Percentiles rank a stretch among this genome's conserved stretches.
These are phyloP conservation scores for Hypercompe scribonia DNA, from an alignment of 2,888 invertebrate genomes.

Conservation along the genomic window DNA sequence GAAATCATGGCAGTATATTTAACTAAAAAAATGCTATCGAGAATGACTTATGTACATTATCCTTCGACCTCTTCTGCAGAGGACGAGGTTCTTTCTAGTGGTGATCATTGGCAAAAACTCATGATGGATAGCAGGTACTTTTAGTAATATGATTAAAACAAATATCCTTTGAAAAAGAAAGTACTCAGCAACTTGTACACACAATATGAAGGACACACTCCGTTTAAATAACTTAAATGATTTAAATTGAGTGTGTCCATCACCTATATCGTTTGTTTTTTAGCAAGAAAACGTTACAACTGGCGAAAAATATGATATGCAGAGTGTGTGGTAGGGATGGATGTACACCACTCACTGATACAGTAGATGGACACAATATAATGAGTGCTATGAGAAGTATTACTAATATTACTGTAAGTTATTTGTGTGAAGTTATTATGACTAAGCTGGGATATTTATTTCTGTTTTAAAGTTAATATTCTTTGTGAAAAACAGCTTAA, in stretches of 20 bases:
- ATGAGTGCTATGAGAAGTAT: constrained; percentile 74
- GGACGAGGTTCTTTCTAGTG: constrained; percentile 56
- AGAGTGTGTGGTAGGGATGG: constrained; percentile 77
- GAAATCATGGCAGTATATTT: constrained; percentile 74
- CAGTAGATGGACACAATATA: constrained; percentile 73
- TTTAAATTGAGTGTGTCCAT: background rate
- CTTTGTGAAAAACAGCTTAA: background rate
- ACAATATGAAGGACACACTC: too few species aligned
- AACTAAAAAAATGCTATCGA: constrained; percentile 76
- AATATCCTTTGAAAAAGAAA: background rate
- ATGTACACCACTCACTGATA: constrained; percentile 72
- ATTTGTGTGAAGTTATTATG: background rate
- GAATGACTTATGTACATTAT: constrained; percentile 70
- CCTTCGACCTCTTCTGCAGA: constrained; percentile 51
- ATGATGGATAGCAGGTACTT: constrained; percentile 63
- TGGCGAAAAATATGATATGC: constrained; percentile 76
- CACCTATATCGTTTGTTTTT: constrained; percentile 14
- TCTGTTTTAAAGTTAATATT: background rate
- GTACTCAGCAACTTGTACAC: background rate
- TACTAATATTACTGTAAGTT: constrained; percentile 76
- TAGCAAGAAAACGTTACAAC: constrained; percentile 64
- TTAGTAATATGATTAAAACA: background rate
- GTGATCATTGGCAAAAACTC: constrained; percentile 77
- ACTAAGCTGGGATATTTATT: background rate
- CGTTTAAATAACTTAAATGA: background rate